Evolutionary conservation across 2,888 invertebrate species (phyloP).

Genomic region (Proisotoma minuta): DNA sequence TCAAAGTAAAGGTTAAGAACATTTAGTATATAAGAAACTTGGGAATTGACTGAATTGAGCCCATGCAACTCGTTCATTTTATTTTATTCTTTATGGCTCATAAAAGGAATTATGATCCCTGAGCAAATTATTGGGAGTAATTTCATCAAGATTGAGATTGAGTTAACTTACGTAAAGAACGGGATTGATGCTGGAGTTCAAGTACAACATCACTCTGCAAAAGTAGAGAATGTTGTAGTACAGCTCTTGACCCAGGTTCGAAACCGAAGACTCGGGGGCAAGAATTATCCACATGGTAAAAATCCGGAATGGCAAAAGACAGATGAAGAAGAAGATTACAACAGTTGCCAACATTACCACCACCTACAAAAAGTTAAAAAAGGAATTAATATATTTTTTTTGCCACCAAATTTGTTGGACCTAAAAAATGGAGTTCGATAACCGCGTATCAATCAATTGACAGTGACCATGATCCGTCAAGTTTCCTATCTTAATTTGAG

Average conservation of each 20-base stretch:
- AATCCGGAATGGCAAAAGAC: slow-evolving; percentile 81
- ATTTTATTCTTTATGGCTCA: neutral
- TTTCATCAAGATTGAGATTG: neutral
- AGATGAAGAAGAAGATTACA: slow-evolving; percentile 83
- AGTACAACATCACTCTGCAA: slow-evolving; percentile 79
- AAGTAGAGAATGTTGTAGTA: slow-evolving; percentile 80
- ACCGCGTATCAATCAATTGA: too few species aligned
- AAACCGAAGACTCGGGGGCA: slow-evolving; percentile 63
- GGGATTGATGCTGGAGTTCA: slow-evolving; percentile 87
- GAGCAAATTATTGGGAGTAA: neutral
- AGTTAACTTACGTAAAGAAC: slow-evolving; percentile 62
- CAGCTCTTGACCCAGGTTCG: slow-evolving; percentile 68
- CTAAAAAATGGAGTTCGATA: too few species aligned
- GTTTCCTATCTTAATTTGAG: too few species aligned
- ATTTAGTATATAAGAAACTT: neutral
- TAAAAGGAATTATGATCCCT: neutral
- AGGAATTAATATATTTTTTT: too few species aligned
- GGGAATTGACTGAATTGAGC: neutral
- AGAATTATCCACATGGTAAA: slow-evolving; percentile 81
- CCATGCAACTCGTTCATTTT: too few species aligned
- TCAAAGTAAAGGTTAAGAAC: neutral
- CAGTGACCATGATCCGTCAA: too few species aligned
- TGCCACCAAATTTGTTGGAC: too few species aligned
- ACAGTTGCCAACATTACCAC: slow-evolving; percentile 86
- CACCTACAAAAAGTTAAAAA: slow-evolving; percentile 60